Conservation (phyloP, 1,140 invertebrate species). For the Dufourea novaeangliae region DNA sequence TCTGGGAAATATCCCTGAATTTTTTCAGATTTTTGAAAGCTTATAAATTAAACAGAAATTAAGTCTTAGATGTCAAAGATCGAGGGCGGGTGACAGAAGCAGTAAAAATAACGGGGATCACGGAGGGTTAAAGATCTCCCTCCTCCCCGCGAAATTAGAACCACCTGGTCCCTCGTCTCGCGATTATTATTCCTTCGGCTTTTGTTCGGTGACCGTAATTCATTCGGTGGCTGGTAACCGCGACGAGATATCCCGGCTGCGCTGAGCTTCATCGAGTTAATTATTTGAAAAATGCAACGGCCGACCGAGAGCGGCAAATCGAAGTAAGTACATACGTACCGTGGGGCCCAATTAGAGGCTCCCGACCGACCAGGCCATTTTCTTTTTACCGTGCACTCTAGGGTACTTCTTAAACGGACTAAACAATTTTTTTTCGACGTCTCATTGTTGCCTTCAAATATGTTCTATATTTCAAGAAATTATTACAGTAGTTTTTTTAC, state of each 20-base stretch:
- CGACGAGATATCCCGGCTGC: neutral
- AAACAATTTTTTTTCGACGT: no score
- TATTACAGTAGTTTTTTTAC: no score
- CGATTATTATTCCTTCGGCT: constrained; percentile 36
- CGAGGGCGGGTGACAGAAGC: no score
- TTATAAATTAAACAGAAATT: no score
- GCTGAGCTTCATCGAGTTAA: constrained; percentile 4
- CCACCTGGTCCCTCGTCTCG: neutral
- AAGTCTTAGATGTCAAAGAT: no score
- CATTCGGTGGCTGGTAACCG: constrained; percentile 6
- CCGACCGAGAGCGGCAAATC: neutral
- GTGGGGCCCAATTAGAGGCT: neutral
- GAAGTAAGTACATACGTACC: neutral
- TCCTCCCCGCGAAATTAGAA: neutral
- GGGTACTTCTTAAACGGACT: no score
- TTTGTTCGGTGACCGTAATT: neutral
- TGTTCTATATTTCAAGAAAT: no score
- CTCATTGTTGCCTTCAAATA: no score
- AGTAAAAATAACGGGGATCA: neutral
- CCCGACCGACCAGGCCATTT: neutral
- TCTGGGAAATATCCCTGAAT: no score
- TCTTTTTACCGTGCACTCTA: neutral
- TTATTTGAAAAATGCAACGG: constrained; percentile 33
- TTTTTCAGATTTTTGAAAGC: no score
- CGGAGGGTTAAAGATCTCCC: constrained; percentile 21